Evolutionary conservation across 2,113 vertebrate species (phyloP).

Genomic region (Siniperca knerii): DNA sequence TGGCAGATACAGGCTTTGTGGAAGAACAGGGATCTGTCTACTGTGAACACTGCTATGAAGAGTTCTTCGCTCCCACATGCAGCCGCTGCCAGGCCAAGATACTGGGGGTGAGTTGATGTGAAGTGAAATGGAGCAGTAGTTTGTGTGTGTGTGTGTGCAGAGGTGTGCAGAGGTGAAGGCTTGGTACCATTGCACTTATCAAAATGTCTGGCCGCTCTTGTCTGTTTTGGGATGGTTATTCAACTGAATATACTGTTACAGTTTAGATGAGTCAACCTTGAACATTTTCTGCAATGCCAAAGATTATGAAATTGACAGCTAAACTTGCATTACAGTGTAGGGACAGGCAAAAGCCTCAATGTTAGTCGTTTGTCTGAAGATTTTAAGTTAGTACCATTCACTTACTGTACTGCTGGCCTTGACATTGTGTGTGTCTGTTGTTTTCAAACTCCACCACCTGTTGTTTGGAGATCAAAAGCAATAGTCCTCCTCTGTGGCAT

Average conservation of each 20-base stretch:
- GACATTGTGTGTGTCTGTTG: slow-evolving; percentile 1
- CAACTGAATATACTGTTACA: background rate
- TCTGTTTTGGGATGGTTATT: background rate
- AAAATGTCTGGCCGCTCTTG: background rate
- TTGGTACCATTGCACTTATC: too few relatives aligned
- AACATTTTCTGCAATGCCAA: background rate
- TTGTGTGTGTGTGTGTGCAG: slow-evolving; percentile 59
- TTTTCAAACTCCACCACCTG: slow-evolving; percentile 24
- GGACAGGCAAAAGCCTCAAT: background rate
- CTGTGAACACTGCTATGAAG: slow-evolving; percentile 96
- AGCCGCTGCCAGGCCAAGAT: slow-evolving; percentile 94
- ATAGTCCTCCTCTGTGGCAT: background rate
- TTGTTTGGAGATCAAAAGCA: background rate
- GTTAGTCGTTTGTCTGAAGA: background rate
- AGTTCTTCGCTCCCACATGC: slow-evolving; percentile 95
- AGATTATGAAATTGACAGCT: background rate
- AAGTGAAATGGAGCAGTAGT: background rate
- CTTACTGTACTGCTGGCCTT: slow-evolving; percentile 7
- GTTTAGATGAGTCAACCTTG: background rate
- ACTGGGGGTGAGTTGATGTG: slow-evolving; percentile 81
- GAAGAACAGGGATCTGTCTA: slow-evolving; percentile 93
- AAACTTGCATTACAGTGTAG: background rate
- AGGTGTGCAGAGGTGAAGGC: background rate
- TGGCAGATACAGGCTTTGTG: slow-evolving; percentile 96
- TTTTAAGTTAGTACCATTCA: background rate